Evolutionary conservation across 2,113 vertebrate genomes (phyloP).

Genomic region (Brienomyrus longianalis): DNA sequence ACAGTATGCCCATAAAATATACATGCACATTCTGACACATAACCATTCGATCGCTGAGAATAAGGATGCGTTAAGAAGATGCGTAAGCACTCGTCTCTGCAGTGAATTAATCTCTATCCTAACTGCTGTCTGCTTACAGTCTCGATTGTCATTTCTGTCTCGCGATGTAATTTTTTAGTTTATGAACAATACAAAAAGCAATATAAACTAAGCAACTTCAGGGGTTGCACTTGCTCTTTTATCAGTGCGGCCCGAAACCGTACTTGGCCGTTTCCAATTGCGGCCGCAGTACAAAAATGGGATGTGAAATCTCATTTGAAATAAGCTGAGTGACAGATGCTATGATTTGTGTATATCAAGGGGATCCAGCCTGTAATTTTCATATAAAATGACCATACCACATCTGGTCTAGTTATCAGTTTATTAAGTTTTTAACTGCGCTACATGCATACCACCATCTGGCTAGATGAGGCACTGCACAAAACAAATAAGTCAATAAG

Average conservation of each 20-base stretch:
- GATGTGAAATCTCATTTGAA: background rate
- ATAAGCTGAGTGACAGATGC: background rate
- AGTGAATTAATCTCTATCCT: background rate
- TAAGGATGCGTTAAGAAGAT: background rate
- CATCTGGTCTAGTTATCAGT: background rate
- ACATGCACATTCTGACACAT: background rate
- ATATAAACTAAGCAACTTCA: background rate
- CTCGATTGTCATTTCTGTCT: background rate
- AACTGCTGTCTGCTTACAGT: background rate
- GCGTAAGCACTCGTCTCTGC: background rate
- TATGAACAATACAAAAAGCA: background rate
- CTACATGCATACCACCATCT: background rate
- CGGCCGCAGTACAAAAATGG: background rate
- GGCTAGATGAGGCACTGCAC: constrained; percentile 2
- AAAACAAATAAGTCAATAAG: background rate
- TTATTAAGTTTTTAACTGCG: background rate
- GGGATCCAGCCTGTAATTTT: background rate
- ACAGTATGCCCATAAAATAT: background rate
- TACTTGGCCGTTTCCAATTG: background rate
- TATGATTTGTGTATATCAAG: background rate
- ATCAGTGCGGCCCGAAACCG: background rate
- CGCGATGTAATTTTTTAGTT: background rate
- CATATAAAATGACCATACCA: background rate
- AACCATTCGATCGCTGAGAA: background rate
- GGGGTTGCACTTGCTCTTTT: background rate